Percentiles rank a stretch among this genome's conserved stretches.
These are phyloP conservation scores for Gobionotothen gibberifrons DNA, from an alignment of 2,797 vertebrate genomes.

Conservation along the genomic window DNA sequence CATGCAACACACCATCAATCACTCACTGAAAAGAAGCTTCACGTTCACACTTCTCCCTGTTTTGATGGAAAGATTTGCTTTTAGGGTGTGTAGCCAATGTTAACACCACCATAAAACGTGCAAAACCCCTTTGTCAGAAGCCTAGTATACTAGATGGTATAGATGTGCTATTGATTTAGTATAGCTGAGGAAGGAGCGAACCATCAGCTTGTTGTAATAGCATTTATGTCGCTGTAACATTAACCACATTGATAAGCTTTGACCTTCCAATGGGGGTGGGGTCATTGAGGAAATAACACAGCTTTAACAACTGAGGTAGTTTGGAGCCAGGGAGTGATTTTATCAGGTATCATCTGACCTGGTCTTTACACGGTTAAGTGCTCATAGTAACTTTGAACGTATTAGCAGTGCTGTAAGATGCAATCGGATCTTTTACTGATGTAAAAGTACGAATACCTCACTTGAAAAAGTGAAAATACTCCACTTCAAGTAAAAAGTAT, in stretches of 20 bases:
- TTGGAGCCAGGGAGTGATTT: slow-evolving; percentile 22
- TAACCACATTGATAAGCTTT: slow-evolving; percentile 21
- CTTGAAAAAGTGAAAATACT: no score
- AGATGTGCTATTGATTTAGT: slow-evolving; percentile 12
- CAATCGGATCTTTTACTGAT: no score
- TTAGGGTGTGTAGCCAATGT: slow-evolving; percentile 41
- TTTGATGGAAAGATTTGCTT: slow-evolving; percentile 63
- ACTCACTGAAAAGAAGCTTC: slow-evolving; percentile 63
- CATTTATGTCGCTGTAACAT: slow-evolving; percentile 21
- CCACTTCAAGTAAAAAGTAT: no score
- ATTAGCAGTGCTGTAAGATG: no score
- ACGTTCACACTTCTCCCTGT: slow-evolving; percentile 41
- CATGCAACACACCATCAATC: slow-evolving; percentile 72
- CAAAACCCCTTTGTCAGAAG: slow-evolving; percentile 33
- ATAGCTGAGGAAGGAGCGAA: slow-evolving; percentile 4
- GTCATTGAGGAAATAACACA: slow-evolving; percentile 12
- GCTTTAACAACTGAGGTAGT: slow-evolving; percentile 24
- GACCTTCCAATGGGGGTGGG: slow-evolving; percentile 12
- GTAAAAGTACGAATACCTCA: no score
- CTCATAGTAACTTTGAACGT: slow-evolving; percentile 14
- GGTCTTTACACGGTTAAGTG: slow-evolving; percentile 13
- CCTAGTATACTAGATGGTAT: background rate
- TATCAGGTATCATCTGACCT: slow-evolving; percentile 1
- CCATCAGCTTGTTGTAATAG: slow-evolving; percentile 11
- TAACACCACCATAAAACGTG: slow-evolving; percentile 46